Evolutionary conservation across 1,140 invertebrate genomes (phyloP).

Genomic region (Platyscapa corneri): DNA sequence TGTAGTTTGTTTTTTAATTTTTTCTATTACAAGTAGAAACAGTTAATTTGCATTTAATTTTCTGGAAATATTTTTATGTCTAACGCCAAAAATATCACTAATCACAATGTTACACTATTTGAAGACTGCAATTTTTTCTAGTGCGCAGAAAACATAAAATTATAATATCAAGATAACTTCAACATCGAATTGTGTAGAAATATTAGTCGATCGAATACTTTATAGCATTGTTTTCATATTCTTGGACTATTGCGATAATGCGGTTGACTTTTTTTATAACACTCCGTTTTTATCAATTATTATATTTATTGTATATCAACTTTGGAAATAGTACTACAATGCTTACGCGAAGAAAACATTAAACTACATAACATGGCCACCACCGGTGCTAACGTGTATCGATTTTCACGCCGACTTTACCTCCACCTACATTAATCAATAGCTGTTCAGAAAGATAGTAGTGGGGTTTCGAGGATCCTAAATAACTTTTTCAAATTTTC

Average conservation of each 20-base stretch:
- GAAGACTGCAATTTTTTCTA: neutral
- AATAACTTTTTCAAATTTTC: neutral
- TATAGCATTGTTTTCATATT: neutral
- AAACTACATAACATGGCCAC: constrained; percentile 48
- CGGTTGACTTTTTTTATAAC: neutral
- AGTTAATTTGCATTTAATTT: neutral
- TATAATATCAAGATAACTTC: neutral
- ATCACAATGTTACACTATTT: neutral
- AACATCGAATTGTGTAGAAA: neutral
- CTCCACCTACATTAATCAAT: constrained; percentile 72
- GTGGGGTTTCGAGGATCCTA: constrained; percentile 1
- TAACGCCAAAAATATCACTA: neutral
- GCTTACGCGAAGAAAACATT: constrained; percentile 32
- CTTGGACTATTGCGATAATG: neutral
- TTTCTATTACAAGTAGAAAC: neutral
- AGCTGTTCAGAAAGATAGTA: constrained; percentile 39
- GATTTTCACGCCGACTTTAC: constrained; percentile 68
- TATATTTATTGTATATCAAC: neutral
- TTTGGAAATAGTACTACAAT: neutral
- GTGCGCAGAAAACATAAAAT: constrained; percentile 11
- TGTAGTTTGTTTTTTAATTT: neutral
- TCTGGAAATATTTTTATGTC: neutral
- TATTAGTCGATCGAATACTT: neutral
- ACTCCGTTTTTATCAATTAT: neutral
- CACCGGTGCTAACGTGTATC: constrained; percentile 64